Evolutionary conservation across 2,113 vertebrate genomes (phyloP), one percentile per base, ranked within the genome.

Genomic region (Isichthys henryi): DNA sequence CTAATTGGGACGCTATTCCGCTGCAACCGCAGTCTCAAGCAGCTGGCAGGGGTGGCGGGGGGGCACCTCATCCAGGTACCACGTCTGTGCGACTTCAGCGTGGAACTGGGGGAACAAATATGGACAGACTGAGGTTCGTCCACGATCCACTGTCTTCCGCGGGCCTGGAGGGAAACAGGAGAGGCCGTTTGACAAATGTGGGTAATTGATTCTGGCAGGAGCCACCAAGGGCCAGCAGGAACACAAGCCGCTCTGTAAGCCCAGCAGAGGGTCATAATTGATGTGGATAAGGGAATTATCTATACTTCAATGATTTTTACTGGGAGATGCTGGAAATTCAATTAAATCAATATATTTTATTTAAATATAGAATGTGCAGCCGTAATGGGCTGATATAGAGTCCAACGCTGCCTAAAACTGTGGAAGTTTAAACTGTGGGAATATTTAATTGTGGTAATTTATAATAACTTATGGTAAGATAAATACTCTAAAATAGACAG

Each of bases 201-300:
- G 92, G 93, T 95, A 95, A 96, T 95, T 92, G 95, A 92, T 95
- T 95, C 93, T 95, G 96, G 94, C 95, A 95, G 94, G 93, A 96
- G 95, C 95, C 93, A 94, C 94, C 93, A 92, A 93, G 90, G 91
- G 94, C 95, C 94, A 94, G 94, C 93, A 94, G 94, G 94, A 92
- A 92, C 90, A 91, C 90, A 90, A 90, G 94, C 90, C 91, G 89
- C 93, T 88, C 92, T 91, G 92, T 93, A 92, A 92, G 93, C 95
- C 93, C 95, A 95, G 94, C 93, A 93, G 94, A 95, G 95, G 92
- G 93, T 93, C 93, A 48, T 93, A 95, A 94, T 91, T 94, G 94
- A 96, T 95, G 93, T 94, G 94, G 94, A 95, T 94, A 94, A 94
- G 93, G 90, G 90, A 94, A 96, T 96, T 95, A 95, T 93, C 93